phyloP scores from a whole-genome alignment of 2,113 vertebrate species.

The Pangasianodon hypophthalmus region DNA sequence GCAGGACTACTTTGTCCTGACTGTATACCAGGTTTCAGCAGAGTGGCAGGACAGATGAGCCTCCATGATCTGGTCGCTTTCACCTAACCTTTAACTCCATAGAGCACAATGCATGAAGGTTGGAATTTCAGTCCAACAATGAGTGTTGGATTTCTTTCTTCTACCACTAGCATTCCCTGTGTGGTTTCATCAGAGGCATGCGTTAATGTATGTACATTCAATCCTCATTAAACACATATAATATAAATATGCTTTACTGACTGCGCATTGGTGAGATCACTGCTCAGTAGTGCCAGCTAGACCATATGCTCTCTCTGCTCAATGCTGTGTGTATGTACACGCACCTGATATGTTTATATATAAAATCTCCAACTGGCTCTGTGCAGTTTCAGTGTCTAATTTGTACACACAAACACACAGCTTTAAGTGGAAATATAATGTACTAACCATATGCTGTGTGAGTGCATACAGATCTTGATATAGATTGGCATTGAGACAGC shows the following conservation, averaged over 20 bases:
- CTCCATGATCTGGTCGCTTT: neutral
- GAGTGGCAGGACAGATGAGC: conserved; percentile 19
- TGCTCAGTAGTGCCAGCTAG: neutral
- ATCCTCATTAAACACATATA: neutral
- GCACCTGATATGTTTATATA: neutral
- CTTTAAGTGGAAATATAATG: conserved; percentile 1
- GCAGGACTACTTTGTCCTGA: neutral
- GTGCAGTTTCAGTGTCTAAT: neutral
- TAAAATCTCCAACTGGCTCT: neutral
- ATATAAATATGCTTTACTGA: conserved; percentile 2
- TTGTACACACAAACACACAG: neutral
- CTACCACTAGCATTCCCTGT: neutral
- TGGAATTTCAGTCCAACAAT: neutral
- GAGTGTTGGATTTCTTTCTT: neutral
- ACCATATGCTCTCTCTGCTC: conserved; percentile 18
- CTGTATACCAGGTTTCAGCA: conserved; percentile 8
- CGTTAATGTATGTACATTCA: neutral
- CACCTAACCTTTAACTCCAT: neutral
- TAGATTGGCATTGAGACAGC: neutral
- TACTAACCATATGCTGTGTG: conserved; percentile 10
- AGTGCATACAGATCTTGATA: neutral
- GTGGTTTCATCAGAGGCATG: neutral
- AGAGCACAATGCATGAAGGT: neutral
- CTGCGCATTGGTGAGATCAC: neutral
- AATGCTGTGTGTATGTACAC: neutral